Percentiles rank a stretch among this genome's conserved stretches.
Conservation (phyloP, 2,113 vertebrate species). For the Notothenia rossii region DNA sequence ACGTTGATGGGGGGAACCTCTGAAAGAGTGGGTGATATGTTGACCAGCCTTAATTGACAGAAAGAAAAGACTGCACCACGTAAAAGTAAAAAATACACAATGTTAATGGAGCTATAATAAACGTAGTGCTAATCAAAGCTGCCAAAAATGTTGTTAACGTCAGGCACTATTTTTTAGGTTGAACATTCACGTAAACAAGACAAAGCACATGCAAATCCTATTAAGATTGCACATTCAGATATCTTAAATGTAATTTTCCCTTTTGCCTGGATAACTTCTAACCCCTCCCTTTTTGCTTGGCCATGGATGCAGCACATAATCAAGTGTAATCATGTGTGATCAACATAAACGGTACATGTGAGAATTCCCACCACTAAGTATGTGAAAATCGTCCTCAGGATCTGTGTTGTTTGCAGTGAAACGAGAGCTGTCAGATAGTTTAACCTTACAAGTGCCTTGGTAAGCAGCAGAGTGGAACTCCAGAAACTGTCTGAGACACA, state of each 20-base stretch:
- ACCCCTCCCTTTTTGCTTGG: slow-evolving; percentile 5
- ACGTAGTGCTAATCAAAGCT: background rate
- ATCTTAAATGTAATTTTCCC: slow-evolving; percentile 15
- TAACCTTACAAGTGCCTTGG: slow-evolving; percentile 54
- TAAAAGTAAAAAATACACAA: no score
- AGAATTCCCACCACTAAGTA: slow-evolving; percentile 60
- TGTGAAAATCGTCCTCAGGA: slow-evolving; percentile 62
- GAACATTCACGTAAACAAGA: background rate
- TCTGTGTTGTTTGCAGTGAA: slow-evolving; percentile 52
- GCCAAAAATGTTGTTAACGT: background rate
- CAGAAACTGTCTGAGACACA: slow-evolving; percentile 43
- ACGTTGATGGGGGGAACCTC: no score
- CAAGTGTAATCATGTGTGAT: slow-evolving; percentile 62
- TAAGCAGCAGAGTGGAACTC: slow-evolving; percentile 42
- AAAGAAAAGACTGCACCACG: no score
- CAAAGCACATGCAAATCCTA: slow-evolving; percentile 12
- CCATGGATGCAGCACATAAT: slow-evolving; percentile 15
- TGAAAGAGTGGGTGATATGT: no score
- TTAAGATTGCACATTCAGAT: slow-evolving; percentile 6
- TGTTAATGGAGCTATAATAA: background rate
- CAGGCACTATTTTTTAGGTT: background rate
- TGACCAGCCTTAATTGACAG: no score
- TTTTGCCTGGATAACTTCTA: background rate
- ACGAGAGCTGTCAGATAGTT: slow-evolving; percentile 69
- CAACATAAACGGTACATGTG: slow-evolving; percentile 71